These are phyloP conservation scores for Penelope pileata DNA, from an alignment of 2,113 vertebrate genomes.

Conservation along the genomic window DNA sequence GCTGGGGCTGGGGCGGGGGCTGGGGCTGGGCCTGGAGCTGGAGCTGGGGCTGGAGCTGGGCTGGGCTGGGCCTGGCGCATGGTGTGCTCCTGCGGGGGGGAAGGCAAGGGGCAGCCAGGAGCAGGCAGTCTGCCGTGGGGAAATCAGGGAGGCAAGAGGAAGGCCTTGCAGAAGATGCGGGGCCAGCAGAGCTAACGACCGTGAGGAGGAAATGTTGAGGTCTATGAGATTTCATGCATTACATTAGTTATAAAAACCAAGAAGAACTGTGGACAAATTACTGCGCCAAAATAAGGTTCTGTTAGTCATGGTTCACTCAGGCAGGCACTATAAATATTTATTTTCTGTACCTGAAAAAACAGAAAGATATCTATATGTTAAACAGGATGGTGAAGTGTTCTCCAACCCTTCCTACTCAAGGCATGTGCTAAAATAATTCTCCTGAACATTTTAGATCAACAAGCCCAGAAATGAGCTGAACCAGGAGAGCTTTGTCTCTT, in stretches of 20 bases:
- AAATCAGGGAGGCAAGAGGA: neutral
- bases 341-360: neutral
- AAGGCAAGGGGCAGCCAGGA: neutral
- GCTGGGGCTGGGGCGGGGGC: no score
- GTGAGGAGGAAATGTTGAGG: neutral
- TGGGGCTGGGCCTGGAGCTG: neutral
- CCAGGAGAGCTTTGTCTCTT: accelerated
- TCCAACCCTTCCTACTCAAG: neutral
- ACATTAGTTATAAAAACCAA: neutral
- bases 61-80: accelerated
- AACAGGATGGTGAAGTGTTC: neutral
- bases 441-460: neutral
- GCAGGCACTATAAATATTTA: neutral
- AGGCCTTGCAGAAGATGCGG: neutral
- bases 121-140: accelerated
- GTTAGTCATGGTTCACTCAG: neutral
- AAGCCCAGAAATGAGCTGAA: neutral
- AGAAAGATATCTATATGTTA: neutral
- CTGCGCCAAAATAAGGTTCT: neutral
- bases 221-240: neutral
- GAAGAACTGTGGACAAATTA: neutral
- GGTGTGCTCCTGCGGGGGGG: neutral
- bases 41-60: no score
- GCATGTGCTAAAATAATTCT: neutral
- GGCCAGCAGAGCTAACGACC: neutral